phyloP scores from a whole-genome alignment of 1,140 invertebrate genomes.

The Lordiphosa mommai region DNA sequence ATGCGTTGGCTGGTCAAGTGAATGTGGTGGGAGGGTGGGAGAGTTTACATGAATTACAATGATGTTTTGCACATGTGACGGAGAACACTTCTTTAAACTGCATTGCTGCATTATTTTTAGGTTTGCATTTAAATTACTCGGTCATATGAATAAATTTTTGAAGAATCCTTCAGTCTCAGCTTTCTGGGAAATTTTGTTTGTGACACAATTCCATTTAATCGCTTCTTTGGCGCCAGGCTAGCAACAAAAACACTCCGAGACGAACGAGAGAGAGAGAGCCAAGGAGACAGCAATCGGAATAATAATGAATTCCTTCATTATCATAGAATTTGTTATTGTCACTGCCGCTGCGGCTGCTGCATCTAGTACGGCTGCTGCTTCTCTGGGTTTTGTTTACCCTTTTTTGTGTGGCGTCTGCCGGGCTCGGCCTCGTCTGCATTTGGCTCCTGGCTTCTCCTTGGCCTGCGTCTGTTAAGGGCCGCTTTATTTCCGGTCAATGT shows the following conservation, averaged over 20 bases:
- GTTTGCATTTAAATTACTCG: constrained; percentile 44
- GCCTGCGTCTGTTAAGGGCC: constrained; percentile 16
- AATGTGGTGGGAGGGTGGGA: neutral
- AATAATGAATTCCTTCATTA: constrained; percentile 76
- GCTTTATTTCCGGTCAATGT: constrained; percentile 48
- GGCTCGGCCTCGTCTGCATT: constrained; percentile 21
- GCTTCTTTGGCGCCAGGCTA: constrained; percentile 64
- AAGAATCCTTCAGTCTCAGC: neutral
- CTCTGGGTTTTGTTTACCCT: constrained; percentile 55
- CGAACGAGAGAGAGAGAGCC: too few species aligned
- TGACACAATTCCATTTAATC: constrained; percentile 75
- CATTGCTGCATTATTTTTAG: constrained; percentile 47
- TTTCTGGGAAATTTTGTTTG: constrained; percentile 49
- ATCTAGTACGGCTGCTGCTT: neutral
- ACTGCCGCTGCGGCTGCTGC: constrained; percentile 11
- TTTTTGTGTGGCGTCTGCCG: constrained; percentile 41
- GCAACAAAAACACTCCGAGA: constrained; percentile 37
- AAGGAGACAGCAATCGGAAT: constrained; percentile 59
- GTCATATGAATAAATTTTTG: constrained; percentile 45
- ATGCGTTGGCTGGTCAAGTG: constrained; percentile 41
- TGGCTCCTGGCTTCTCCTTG: constrained; percentile 5
- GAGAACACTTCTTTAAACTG: constrained; percentile 46
- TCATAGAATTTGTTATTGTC: constrained; percentile 50
- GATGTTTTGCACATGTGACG: constrained; percentile 53
- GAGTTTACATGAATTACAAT: constrained; percentile 53